Evolutionary conservation across 2,113 vertebrate genomes (phyloP).

Genomic region (Casuarius casuarius): DNA sequence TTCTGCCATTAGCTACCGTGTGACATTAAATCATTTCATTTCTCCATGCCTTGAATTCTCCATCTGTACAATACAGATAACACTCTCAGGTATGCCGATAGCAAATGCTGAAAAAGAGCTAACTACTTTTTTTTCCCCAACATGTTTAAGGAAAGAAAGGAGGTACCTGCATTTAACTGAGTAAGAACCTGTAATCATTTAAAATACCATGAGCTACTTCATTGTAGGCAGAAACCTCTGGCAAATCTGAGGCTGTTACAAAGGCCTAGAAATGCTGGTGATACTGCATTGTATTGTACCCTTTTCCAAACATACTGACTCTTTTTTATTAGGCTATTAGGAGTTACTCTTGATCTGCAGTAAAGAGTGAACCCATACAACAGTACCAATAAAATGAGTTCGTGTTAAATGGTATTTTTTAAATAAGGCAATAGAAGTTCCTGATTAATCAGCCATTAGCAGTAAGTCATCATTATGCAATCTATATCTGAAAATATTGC

Average conservation of each 20-base stretch:
- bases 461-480: background rate
- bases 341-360: background rate
- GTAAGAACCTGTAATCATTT: background rate
- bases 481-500: background rate
- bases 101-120: background rate
- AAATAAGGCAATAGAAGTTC: background rate
- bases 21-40: background rate
- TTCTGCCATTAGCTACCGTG: background rate
- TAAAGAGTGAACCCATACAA: background rate
- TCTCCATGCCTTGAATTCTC: background rate
- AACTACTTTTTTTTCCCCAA: background rate
- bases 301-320: background rate
- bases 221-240: background rate
- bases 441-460: constrained; percentile 8
- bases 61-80: background rate
- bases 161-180: background rate
- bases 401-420: background rate
- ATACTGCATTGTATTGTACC: background rate
- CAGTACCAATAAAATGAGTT: background rate
- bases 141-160: background rate
- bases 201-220: background rate
- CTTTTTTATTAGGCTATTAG: background rate
- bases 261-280: background rate
- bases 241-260: background rate
- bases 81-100: background rate